Conservation (phyloP, 2,888 invertebrate genomes). For the Halictus quadricinctus region DNA sequence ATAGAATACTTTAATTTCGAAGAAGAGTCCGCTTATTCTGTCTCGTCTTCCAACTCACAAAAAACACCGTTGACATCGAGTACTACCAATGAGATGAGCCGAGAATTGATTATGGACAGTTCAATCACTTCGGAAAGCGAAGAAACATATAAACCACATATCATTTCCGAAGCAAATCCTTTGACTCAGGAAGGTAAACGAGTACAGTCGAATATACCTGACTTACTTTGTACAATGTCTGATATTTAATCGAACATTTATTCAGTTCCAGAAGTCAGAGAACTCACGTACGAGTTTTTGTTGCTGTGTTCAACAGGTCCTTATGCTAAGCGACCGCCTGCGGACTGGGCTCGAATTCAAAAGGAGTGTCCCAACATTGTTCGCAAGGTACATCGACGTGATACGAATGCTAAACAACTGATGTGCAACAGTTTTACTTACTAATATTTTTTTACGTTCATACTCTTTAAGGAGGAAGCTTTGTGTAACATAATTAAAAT, state of each 20-base stretch:
- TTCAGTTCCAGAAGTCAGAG: conserved; percentile 74
- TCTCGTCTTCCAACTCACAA: conserved; percentile 66
- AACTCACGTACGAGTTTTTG: conserved; percentile 83
- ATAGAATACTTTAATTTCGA: conserved; percentile 80
- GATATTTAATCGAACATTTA: conserved; percentile 7
- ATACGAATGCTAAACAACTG: conserved; percentile 71
- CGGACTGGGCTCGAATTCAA: conserved; percentile 84
- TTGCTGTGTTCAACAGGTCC: conserved; percentile 84
- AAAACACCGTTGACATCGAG: conserved; percentile 65
- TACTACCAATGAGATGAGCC: conserved; percentile 65
- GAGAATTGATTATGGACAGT: conserved; percentile 75
- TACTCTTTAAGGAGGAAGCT: neutral
- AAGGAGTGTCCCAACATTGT: conserved; percentile 83
- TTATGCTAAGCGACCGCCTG: conserved; percentile 83
- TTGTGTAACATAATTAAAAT: neutral
- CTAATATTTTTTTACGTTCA: conserved; percentile 51
- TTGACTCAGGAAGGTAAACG: conserved; percentile 66
- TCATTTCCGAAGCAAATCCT: conserved; percentile 67
- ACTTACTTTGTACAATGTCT: neutral
- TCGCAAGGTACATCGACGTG: conserved; percentile 82
- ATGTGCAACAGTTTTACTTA: conserved; percentile 54
- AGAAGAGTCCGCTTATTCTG: conserved; percentile 72
- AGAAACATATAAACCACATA: conserved; percentile 75
- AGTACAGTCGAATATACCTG: neutral
- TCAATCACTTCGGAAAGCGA: conserved; percentile 77